phyloP scores from a whole-genome alignment of 2,797 vertebrate genomes.

The Arctocebus calabarensis region DNA sequence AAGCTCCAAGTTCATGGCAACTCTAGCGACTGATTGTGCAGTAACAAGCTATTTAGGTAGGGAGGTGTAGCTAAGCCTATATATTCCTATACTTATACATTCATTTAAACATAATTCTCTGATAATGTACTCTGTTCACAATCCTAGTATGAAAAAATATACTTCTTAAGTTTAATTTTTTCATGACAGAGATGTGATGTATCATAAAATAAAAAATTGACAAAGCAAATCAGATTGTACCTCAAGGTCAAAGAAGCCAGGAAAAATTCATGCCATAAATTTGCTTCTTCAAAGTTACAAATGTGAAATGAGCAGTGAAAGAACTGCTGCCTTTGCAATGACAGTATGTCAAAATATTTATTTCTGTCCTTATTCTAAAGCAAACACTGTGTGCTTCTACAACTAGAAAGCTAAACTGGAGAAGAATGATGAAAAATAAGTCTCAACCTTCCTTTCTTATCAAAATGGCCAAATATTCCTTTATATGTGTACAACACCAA shows the following conservation, averaged over 20 bases:
- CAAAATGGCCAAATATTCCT: conserved; percentile 48
- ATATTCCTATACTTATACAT: conserved; percentile 83
- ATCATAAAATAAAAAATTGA: conserved; percentile 82
- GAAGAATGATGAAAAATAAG: conserved; percentile 50
- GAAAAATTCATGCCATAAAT: conserved; percentile 49
- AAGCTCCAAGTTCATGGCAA: conserved; percentile 86
- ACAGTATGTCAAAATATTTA: conserved; percentile 55
- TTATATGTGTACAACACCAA: not conserved
- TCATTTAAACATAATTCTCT: conserved; percentile 81
- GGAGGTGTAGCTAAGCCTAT: conserved; percentile 81
- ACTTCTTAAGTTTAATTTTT: conserved; percentile 82
- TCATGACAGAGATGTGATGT: conserved; percentile 74
- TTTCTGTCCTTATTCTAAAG: conserved; percentile 36
- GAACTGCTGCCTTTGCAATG: not conserved
- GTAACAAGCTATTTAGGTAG: conserved; percentile 88
- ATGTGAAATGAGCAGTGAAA: conserved; percentile 35
- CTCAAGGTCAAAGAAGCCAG: conserved; percentile 80
- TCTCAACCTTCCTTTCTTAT: conserved; percentile 30
- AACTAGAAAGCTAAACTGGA: conserved; percentile 55
- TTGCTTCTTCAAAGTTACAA: conserved; percentile 60
- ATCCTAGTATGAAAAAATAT: conserved; percentile 80
- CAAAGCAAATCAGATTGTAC: conserved; percentile 75
- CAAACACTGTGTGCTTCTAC: conserved; percentile 37
- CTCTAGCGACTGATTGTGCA: conserved; percentile 87
- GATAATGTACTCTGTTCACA: conserved; percentile 84